Conservation (phyloP, 2,888 invertebrate genomes). For the Mechanitis messenoides region DNA sequence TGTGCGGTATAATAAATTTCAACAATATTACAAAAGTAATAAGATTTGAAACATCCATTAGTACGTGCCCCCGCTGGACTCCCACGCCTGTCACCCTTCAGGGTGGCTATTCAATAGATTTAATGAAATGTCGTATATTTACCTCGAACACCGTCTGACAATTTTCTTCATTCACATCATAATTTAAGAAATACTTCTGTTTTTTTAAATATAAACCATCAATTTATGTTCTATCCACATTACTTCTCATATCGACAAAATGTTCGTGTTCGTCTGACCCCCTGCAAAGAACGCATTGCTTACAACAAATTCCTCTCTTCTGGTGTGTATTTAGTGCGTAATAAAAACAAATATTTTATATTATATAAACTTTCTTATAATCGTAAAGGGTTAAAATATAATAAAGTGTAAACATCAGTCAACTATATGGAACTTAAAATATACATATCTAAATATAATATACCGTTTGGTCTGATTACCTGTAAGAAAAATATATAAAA, state of each 20-base stretch:
- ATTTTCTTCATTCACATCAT: constrained; percentile 8
- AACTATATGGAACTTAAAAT: neutral
- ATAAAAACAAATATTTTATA: constrained; percentile 21
- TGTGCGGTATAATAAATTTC: constrained; percentile 48
- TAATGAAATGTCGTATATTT: constrained; percentile 30
- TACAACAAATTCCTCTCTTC: constrained; percentile 36
- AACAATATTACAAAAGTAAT: constrained; percentile 69
- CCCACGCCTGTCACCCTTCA: constrained; percentile 57
- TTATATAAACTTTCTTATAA: constrained; percentile 11
- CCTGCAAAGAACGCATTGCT: constrained; percentile 45
- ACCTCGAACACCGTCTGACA: neutral
- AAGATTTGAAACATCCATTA: constrained; percentile 63
- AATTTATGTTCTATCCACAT: constrained; percentile 23
- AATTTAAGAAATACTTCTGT: constrained; percentile 12
- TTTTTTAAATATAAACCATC: constrained; percentile 17
- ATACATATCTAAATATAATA: neutral
- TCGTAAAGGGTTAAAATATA: too few relatives aligned
- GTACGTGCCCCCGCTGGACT: constrained; percentile 59
- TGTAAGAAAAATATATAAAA: constrained; percentile 11
- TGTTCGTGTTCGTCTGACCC: constrained; percentile 36
- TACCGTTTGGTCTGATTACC: too few relatives aligned
- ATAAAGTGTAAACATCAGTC: neutral
- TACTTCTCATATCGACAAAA: constrained; percentile 22
- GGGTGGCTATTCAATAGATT: constrained; percentile 43
- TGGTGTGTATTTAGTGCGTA: constrained; percentile 18